Base-by-base conservation (phyloP, 2,797 vertebrate genomes). In the Ispidina lecontei region DNA sequence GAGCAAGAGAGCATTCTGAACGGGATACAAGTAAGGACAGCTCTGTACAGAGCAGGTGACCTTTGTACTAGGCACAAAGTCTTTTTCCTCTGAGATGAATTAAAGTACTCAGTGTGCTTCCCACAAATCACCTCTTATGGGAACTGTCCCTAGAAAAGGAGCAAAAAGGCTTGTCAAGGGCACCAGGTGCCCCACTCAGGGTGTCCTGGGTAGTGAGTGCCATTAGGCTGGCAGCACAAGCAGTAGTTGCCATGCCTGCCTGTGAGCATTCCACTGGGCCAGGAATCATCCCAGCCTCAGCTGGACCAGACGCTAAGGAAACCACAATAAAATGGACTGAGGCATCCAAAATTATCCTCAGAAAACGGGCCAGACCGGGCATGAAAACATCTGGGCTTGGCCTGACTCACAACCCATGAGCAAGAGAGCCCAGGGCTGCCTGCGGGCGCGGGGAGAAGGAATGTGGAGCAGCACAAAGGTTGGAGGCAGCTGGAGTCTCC, bases 371-470 rank as follows among this genome's bases (percentile, higher is more conserved):
- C 91, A 95, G 94, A 94, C 85, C 1, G 0, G 92, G 95, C 92
- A 93, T 18, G 92, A 96, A 94, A 92, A 96, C 89, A 93, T 81
- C 83, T 90, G 91, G 91, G 94, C 76, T 94, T 76, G 94, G 91
- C 79, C 54, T 89, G 95, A 95, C 31, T 83, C 89, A 89, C 0
- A 49, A 92, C 89, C 87, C 89, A 93, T 2, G 80, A 91, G 69
- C 91, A 64, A 81, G 87, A 73, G 71, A 73, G 12, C 35, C 39
- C 63, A 72, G 4, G 4, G 72, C 78, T 43, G 94, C 94, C 92
- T 74, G 28, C 44, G 0, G 91, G 92, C 87, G 75, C 41, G 0
- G 1, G 14, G 62, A 25, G 0, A 35, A 95, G 87, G 89, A 94
- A 93, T 83, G 87, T 31, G 7, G 89, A 72, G 68, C 72, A 20